Evolutionary conservation across 2,113 vertebrate genomes (phyloP).

Genomic region (Calyptommatus sinebrachiatus): DNA sequence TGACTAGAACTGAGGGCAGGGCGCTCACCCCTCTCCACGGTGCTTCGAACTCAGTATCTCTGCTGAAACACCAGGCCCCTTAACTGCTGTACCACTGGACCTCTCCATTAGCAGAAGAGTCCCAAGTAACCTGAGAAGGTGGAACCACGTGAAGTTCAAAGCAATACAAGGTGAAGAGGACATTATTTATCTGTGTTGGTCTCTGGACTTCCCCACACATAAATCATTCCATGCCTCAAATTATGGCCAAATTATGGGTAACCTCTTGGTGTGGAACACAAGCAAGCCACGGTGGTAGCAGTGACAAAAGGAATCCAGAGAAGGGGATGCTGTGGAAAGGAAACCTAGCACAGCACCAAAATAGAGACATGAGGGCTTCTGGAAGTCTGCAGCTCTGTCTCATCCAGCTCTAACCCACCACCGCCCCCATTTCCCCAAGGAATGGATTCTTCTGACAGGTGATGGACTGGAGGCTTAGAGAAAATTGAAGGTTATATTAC

Average conservation of each 20-base stretch:
- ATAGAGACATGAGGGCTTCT: accelerated
- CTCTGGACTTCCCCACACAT: not conserved
- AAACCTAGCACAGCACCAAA: not conserved
- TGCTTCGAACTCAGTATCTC: too few relatives aligned
- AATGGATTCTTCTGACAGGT: not conserved
- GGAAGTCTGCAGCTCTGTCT: not conserved
- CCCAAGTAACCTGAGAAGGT: too few relatives aligned
- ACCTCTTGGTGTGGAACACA: accelerated
- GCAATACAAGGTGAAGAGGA: too few relatives aligned
- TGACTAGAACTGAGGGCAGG: too few relatives aligned
- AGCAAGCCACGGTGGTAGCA: too few relatives aligned
- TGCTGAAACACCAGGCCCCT: too few relatives aligned
- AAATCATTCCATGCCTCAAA: not conserved
- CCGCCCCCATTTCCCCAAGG: not conserved
- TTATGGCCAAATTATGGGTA: accelerated
- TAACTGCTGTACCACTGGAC: too few relatives aligned
- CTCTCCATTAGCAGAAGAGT: too few relatives aligned
- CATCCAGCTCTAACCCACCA: accelerated
- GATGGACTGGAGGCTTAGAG: constrained; percentile 1
- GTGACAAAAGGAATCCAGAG: not conserved
- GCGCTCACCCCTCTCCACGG: too few relatives aligned
- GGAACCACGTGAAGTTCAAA: too few relatives aligned
- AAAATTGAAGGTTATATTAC: not conserved
- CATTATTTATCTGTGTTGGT: too few relatives aligned
- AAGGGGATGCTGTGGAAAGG: not conserved